Conservation (phyloP, 2,113 vertebrate species). For the Platycercus adscitus region DNA sequence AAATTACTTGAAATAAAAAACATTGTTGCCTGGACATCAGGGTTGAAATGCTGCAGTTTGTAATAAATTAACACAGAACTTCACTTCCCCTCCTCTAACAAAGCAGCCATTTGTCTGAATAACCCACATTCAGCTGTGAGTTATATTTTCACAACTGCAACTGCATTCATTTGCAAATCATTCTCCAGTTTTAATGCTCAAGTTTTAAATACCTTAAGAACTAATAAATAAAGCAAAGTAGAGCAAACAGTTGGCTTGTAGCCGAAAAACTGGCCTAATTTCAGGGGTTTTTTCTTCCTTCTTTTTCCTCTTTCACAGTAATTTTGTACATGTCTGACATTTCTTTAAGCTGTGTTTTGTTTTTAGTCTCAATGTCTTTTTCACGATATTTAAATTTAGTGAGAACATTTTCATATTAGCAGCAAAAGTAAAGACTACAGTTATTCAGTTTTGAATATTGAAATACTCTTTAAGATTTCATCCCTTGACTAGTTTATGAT, state of each 20-base stretch:
- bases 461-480: constrained; percentile 46
- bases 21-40: constrained; percentile 94
- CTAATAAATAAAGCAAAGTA: constrained; percentile 89
- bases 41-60: constrained; percentile 93
- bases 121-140: constrained; percentile 88
- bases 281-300: constrained; percentile 70
- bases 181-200: constrained; percentile 88
- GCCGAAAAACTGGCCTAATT: constrained; percentile 85
- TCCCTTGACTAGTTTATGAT: constrained; percentile 47
- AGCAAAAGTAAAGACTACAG: neutral
- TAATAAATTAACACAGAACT: constrained; percentile 94
- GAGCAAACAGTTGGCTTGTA: constrained; percentile 87
- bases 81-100: constrained; percentile 82
- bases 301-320: constrained; percentile 67
- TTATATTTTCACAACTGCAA: constrained; percentile 96
- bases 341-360: constrained; percentile 75
- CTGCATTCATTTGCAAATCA: constrained; percentile 98
- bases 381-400: constrained; percentile 56
- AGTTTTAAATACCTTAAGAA: constrained; percentile 92
- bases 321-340: constrained; percentile 72
- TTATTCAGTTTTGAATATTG: constrained; percentile 37
- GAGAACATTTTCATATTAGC: constrained; percentile 61
- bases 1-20: constrained; percentile 89
- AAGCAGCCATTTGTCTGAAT: constrained; percentile 90
- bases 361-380: constrained; percentile 58